These are phyloP conservation scores for Tetramorium simillimum DNA, from an alignment of 1,140 invertebrate species.

Conservation along the genomic window DNA sequence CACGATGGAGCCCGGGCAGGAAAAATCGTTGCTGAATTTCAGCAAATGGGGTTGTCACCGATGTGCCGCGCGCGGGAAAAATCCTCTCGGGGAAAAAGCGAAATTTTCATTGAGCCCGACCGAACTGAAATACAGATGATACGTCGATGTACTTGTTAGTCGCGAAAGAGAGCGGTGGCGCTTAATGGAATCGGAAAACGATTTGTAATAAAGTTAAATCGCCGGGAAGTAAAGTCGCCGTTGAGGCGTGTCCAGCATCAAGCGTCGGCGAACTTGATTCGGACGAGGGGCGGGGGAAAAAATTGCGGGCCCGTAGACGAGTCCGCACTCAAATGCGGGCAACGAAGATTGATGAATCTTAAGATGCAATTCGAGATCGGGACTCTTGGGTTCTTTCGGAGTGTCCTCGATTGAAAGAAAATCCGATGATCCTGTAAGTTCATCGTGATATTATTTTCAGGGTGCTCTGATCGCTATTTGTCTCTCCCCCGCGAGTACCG, in stretches of 20 bases:
- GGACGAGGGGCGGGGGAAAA: not conserved
- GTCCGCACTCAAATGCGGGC: not conserved
- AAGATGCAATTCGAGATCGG: conserved; percentile 1
- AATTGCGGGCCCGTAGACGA: not conserved
- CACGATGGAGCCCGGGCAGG: not conserved
- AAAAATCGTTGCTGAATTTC: conserved; percentile 41
- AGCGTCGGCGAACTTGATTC: conserved; percentile 1
- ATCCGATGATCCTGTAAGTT: not conserved
- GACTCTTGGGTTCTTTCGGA: not conserved
- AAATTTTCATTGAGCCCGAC: conserved; percentile 29
- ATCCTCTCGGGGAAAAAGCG: not conserved
- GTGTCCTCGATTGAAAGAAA: conserved; percentile 23
- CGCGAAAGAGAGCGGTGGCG: conserved; percentile 8
- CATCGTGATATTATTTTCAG: not conserved
- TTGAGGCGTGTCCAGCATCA: not conserved
- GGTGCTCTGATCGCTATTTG: not conserved
- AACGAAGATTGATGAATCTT: conserved; percentile 39
- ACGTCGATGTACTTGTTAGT: conserved; percentile 3
- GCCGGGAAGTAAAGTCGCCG: conserved; percentile 23
- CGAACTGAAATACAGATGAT: conserved; percentile 30
- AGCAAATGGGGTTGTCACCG: conserved; percentile 18
- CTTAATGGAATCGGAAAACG: conserved; percentile 55
- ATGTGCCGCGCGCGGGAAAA: not conserved
- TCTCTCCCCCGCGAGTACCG: not conserved
- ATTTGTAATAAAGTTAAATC: conserved; percentile 32